These are phyloP conservation scores for Pentamera pediparva DNA, from an alignment of 53 echinoderm and acorn worm species.

Conservation along the genomic window DNA sequence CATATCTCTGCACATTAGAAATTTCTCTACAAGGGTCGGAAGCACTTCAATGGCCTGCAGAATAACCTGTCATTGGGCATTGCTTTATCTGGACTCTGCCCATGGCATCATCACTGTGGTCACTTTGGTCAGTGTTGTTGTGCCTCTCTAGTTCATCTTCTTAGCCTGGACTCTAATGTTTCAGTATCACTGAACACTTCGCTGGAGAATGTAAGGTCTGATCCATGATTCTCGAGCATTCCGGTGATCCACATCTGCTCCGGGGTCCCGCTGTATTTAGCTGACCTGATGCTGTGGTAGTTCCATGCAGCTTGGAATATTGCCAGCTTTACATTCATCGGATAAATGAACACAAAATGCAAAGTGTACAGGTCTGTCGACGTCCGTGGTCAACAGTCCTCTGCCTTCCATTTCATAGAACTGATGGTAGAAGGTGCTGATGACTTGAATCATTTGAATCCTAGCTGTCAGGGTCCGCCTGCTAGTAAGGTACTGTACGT, in stretches of 20 bases:
- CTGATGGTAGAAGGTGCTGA: neutral
- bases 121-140: neutral
- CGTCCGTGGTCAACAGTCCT: neutral
- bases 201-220: slow-evolving; percentile 12
- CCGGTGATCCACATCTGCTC: slow-evolving; percentile 11
- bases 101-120: neutral
- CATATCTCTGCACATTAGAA: neutral
- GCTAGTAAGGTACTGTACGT: no score
- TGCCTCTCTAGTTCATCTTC: neutral
- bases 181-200: neutral
- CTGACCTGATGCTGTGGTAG: neutral
- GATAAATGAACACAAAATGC: neutral
- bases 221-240: neutral
- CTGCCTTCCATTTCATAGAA: neutral
- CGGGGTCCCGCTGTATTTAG: neutral
- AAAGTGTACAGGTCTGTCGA: neutral
- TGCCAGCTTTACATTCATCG: neutral
- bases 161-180: neutral
- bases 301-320: neutral
- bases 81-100: neutral
- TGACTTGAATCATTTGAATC: no score
- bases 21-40: neutral
- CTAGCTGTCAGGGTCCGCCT: no score
- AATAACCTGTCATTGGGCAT: neutral
- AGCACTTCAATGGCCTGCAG: neutral